Conservation (phyloP, 2,113 vertebrate genomes). For the Daubentonia madagascariensis region DNA sequence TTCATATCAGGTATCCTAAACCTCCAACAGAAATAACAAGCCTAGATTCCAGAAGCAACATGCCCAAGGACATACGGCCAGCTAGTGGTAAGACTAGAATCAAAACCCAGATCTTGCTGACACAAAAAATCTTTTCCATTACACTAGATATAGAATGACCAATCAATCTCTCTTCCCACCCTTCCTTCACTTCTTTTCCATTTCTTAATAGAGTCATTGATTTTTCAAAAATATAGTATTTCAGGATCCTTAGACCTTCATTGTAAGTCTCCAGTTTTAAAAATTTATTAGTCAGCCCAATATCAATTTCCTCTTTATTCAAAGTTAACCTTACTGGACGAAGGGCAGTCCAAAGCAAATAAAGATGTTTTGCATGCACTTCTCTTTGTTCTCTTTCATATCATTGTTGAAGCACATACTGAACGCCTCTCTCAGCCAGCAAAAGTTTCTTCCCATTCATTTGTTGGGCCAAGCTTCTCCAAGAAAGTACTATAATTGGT, state of each 20-base stretch:
- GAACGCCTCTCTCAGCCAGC: background rate
- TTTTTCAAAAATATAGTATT: background rate
- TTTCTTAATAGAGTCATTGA: conserved; percentile 24
- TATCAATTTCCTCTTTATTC: conserved; percentile 8
- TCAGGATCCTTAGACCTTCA: background rate
- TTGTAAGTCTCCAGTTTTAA: conserved; percentile 48
- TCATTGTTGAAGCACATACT: background rate
- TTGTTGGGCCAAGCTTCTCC: background rate
- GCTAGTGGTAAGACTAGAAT: background rate
- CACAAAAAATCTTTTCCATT: background rate
- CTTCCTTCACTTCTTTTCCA: background rate
- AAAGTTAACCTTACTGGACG: background rate
- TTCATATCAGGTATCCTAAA: background rate
- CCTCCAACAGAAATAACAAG: background rate
- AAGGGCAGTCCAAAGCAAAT: background rate
- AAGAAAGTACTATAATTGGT: background rate
- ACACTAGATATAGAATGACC: background rate
- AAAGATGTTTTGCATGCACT: background rate
- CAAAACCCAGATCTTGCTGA: background rate
- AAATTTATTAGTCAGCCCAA: background rate
- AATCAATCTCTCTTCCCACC: background rate
- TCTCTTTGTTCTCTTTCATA: background rate
- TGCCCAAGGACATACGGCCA: background rate
- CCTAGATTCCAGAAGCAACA: background rate
- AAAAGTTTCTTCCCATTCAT: background rate